Percentiles rank a stretch among this genome's conserved stretches.
Evolutionary conservation across 2,113 vertebrate genomes (phyloP).

Genomic region (Ariopsis seemanni): DNA sequence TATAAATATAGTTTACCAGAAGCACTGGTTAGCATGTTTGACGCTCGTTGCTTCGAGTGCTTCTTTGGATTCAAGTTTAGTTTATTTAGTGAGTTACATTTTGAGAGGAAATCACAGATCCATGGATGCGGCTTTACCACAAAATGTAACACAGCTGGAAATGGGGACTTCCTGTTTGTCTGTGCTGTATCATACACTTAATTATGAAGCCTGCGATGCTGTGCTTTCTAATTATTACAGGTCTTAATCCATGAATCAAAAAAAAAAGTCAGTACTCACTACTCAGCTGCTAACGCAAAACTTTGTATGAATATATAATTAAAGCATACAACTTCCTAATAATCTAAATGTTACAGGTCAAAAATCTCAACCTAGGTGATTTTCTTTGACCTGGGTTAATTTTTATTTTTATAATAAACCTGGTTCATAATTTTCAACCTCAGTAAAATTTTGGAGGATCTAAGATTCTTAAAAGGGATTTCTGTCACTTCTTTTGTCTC

Average conservation of each 20-base stretch:
- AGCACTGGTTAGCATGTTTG: background rate
- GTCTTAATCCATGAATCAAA: background rate
- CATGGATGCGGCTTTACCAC: too few relatives aligned
- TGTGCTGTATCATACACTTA: background rate
- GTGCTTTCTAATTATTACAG: background rate
- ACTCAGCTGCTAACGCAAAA: background rate
- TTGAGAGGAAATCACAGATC: background rate
- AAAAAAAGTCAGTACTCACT: background rate
- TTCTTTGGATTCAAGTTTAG: background rate
- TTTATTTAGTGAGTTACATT: background rate
- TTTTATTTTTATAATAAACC: too few relatives aligned
- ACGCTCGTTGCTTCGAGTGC: too few relatives aligned
- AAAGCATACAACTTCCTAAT: background rate
- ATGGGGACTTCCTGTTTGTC: background rate
- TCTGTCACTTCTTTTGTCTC: too few relatives aligned
- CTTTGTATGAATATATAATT: background rate
- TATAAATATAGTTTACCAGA: background rate
- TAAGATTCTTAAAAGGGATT: too few relatives aligned
- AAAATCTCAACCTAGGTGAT: too few relatives aligned
- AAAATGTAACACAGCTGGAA: background rate
- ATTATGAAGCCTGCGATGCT: background rate
- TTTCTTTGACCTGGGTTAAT: too few relatives aligned
- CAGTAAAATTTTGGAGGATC: too few relatives aligned
- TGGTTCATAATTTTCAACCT: too few relatives aligned
- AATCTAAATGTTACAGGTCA: too few relatives aligned